These are phyloP conservation scores for Luehdorfia chinensis DNA, from an alignment of 1,140 invertebrate species.

Conservation along the genomic window DNA sequence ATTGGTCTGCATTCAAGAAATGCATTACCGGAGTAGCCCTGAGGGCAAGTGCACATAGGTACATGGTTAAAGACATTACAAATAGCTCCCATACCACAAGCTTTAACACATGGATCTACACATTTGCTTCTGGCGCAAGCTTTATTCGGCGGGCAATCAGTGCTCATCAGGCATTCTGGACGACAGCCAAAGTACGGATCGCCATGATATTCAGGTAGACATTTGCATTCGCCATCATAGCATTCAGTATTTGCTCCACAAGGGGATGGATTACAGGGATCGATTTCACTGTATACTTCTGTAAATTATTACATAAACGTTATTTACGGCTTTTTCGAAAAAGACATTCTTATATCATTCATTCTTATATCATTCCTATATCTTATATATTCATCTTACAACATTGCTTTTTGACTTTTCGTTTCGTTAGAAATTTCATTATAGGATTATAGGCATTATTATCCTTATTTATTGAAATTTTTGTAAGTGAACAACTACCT, in stretches of 20 bases:
- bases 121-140: conserved; percentile 91
- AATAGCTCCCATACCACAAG: conserved; percentile 87
- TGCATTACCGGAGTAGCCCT: conserved; percentile 87
- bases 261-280: conserved; percentile 61
- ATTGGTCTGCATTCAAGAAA: conserved; percentile 84
- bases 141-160: conserved; percentile 86
- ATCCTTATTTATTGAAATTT: too few relatives aligned
- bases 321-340: too few relatives aligned
- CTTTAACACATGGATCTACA: conserved; percentile 89
- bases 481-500: too few relatives aligned
- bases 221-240: conserved; percentile 79
- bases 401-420: too few relatives aligned
- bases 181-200: conserved; percentile 85
- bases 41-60: conserved; percentile 86
- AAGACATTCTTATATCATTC: too few relatives aligned
- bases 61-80: conserved; percentile 90
- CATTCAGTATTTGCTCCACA: conserved; percentile 78
- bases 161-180: conserved; percentile 87
- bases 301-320: conserved; percentile 31
- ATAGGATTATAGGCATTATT: too few relatives aligned
- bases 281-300: conserved; percentile 36
- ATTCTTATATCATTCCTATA: too few relatives aligned
- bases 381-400: too few relatives aligned
- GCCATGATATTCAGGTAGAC: conserved; percentile 82
- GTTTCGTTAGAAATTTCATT: too few relatives aligned